phyloP scores from a whole-genome alignment of 2,113 vertebrate species.

The Rhombomys opimus region DNA sequence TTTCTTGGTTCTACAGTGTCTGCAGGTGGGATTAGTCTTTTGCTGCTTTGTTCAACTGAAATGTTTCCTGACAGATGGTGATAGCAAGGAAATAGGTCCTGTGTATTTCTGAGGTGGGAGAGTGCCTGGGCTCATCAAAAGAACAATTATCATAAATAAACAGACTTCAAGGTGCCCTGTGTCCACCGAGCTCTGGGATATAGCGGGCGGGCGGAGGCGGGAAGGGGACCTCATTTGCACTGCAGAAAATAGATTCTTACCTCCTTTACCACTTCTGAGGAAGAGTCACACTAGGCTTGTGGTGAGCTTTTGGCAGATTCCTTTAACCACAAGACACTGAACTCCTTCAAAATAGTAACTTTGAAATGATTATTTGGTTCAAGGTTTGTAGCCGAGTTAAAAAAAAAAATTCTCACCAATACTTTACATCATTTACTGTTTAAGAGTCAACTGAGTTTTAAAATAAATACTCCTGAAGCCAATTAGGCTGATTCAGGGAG shows the following conservation, averaged over 20 bases:
- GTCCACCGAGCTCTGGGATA: neutral
- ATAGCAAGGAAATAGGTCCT: conserved; percentile 54
- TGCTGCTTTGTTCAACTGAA: conserved; percentile 48
- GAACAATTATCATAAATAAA: conserved; percentile 55
- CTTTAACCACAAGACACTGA: neutral
- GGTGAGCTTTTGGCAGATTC: neutral
- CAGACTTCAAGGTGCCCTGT: conserved; percentile 13
- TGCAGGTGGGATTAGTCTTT: conserved; percentile 50
- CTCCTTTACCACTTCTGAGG: neutral
- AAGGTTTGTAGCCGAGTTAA: conserved; percentile 46
- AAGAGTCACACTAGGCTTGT: neutral
- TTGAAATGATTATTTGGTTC: conserved; percentile 34
- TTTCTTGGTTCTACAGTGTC: conserved; percentile 34
- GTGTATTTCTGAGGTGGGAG: conserved; percentile 15
- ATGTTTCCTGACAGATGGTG: conserved; percentile 67
- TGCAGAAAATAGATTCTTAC: conserved; percentile 6
- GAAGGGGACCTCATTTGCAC: neutral
- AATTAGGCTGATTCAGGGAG: neutral
- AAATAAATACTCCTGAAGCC: conserved; percentile 21
- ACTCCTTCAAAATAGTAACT: conserved; percentile 53
- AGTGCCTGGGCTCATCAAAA: conserved; percentile 12
- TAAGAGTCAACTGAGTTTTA: conserved; percentile 8
- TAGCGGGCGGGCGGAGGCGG: neutral
- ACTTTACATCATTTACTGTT: neutral
- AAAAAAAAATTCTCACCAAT: neutral